A percentile compares a stretch with the other conserved stretches of the same genome.
phyloP scores from a whole-genome alignment of 2,797 vertebrate species.

The Pantherophis alleghaniensis region DNA sequence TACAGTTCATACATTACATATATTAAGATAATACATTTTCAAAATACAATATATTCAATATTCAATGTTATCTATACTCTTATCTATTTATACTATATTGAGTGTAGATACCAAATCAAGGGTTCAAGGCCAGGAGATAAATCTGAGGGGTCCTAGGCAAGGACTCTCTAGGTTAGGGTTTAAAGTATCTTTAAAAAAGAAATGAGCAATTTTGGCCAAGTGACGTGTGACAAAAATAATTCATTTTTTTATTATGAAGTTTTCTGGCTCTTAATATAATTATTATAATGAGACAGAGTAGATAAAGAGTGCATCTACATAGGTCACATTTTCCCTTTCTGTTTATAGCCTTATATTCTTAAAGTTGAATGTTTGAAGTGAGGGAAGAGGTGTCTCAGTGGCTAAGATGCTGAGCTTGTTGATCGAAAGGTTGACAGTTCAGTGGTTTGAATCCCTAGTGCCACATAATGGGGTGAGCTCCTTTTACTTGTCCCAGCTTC shows the following conservation, averaged over 20 bases:
- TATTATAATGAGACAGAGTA: background rate
- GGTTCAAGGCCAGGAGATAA: background rate
- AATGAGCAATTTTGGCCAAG: background rate
- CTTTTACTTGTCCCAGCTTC: no score
- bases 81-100: background rate
- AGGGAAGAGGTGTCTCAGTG: no score
- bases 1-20: background rate
- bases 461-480: no score
- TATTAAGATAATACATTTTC: background rate
- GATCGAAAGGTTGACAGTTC: no score
- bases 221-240: background rate
- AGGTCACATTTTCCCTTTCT: background rate
- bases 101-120: background rate
- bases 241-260: background rate
- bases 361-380: background rate
- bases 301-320: background rate
- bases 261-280: background rate
- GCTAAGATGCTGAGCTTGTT: no score
- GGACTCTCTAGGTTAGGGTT: background rate
- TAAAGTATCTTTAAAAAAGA: background rate
- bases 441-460: no score
- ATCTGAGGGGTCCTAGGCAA: background rate
- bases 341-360: background rate
- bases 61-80: background rate
- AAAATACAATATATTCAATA: background rate